Conservation (phyloP, 2,797 vertebrate species). For the Lutra lutra region DNA sequence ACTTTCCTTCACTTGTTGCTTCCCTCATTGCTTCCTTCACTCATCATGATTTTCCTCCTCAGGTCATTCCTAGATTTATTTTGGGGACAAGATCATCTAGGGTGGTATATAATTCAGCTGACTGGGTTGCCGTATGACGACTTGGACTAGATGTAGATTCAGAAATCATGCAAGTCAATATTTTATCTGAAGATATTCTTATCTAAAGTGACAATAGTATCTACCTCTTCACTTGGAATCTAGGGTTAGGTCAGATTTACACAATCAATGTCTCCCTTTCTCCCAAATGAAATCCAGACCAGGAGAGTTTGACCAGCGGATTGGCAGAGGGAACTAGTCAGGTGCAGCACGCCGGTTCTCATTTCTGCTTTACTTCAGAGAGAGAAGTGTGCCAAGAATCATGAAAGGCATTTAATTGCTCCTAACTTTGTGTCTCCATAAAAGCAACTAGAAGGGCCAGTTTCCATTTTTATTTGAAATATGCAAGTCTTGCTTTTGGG, state of each 20-base stretch:
- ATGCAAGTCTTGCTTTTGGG: neutral
- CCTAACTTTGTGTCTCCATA: neutral
- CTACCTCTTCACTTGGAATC: neutral
- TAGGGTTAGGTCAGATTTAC: neutral
- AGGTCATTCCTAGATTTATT: neutral
- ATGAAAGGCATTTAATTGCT: neutral
- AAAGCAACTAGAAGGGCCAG: neutral
- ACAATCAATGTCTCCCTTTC: neutral
- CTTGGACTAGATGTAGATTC: neutral
- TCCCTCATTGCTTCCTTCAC: neutral
- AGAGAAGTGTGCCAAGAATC: neutral
- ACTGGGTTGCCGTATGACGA: neutral
- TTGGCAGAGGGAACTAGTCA: neutral
- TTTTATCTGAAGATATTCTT: slow-evolving; percentile 19
- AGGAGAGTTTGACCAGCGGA: neutral
- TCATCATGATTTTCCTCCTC: neutral
- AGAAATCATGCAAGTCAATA: neutral
- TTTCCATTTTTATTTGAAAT: neutral
- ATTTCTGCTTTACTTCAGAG: neutral
- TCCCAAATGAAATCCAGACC: neutral
- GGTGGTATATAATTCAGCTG: neutral
- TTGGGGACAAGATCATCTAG: neutral
- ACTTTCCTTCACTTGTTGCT: neutral
- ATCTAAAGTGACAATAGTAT: neutral
- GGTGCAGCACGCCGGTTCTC: too few species aligned